Evolutionary conservation across 2,113 vertebrate species (phyloP).

Genomic region (Danionella cerebrum): DNA sequence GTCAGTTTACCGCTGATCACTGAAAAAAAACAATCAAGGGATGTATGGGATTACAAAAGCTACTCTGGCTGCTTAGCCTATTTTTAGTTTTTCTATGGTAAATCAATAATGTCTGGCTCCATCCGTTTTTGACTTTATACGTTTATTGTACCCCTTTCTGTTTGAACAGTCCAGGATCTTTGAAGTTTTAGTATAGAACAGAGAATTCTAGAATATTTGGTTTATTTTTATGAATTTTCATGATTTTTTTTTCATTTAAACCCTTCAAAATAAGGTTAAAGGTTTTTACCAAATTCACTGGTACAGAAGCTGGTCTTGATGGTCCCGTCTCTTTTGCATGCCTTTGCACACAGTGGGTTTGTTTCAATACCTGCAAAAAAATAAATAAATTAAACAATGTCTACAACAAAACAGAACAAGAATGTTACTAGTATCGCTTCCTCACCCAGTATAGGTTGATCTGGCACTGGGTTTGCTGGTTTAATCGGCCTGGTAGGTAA

Average conservation of each 20-base stretch:
- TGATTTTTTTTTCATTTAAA: no score
- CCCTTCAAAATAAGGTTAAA: not conserved
- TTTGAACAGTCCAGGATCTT: no score
- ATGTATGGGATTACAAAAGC: not conserved
- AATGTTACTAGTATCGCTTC: not conserved
- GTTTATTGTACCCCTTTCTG: no score
- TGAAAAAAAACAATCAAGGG: slow-evolving; percentile 36
- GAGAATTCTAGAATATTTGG: no score
- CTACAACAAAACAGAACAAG: not conserved
- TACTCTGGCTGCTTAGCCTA: not conserved
- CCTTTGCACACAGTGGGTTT: slow-evolving; percentile 61
- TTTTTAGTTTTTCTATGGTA: no score
- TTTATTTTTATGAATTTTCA: no score
- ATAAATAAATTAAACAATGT: not conserved
- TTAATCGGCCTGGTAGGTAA: slow-evolving; percentile 19
- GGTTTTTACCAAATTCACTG: slow-evolving; percentile 74
- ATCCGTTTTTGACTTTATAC: no score
- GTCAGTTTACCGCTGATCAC: slow-evolving; percentile 75
- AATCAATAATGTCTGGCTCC: no score
- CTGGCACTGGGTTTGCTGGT: not conserved
- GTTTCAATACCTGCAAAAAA: slow-evolving; percentile 29
- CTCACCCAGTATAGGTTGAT: slow-evolving; percentile 34
- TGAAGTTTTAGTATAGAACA: no score
- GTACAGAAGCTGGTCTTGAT: slow-evolving; percentile 75
- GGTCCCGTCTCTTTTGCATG: slow-evolving; percentile 67